Percentiles rank a stretch among this genome's conserved stretches.
phyloP scores from a whole-genome alignment of 2,797 vertebrate species.

The Gobionotothen gibberifrons region DNA sequence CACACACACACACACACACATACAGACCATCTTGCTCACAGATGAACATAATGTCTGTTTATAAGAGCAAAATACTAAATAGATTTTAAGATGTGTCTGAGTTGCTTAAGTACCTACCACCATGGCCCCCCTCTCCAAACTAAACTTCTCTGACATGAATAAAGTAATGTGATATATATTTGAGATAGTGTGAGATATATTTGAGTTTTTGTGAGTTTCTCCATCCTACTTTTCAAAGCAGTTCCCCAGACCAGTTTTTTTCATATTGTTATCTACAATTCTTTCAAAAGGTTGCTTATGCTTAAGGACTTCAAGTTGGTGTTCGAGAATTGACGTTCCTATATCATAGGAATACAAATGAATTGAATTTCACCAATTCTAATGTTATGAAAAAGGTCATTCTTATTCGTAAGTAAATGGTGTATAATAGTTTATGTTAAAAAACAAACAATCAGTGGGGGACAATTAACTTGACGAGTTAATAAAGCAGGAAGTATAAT shows the following conservation, averaged over 20 bases:
- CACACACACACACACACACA: neutral
- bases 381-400: too few species aligned
- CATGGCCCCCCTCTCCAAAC: neutral
- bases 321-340: neutral
- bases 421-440: neutral
- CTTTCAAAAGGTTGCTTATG: conserved; percentile 6
- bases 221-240: conserved; percentile 23
- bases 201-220: conserved; percentile 17
- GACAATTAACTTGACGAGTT: too few species aligned
- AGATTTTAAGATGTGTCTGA: neutral
- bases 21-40: neutral
- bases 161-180: too few species aligned
- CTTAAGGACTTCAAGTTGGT: neutral
- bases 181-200: conserved; percentile 2
- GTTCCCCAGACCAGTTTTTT: neutral
- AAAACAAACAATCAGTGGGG: neutral
- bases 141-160: conserved; percentile 1
- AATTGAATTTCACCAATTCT: too few species aligned
- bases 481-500: neutral
- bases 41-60: neutral
- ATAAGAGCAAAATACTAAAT: neutral
- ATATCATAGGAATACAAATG: neutral
- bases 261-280: conserved; percentile 11
- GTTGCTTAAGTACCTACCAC: neutral
- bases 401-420: neutral